A percentile compares a stretch with the other conserved stretches of the same genome.
phyloP scores from a whole-genome alignment of 2,888 invertebrate genomes.

The Nemotelus nigrinus region DNA sequence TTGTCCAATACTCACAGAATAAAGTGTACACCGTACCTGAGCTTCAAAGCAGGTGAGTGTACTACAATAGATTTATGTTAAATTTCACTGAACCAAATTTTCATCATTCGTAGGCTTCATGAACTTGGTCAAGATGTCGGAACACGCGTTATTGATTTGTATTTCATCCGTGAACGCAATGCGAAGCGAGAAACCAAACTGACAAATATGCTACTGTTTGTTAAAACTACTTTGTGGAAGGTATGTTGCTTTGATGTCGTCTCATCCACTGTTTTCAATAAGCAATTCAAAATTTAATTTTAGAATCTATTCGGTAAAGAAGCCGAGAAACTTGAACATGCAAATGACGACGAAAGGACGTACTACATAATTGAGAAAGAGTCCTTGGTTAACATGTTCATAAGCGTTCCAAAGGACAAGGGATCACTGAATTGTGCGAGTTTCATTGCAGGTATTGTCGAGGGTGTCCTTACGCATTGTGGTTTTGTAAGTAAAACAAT shows the following conservation, averaged over 20 bases:
- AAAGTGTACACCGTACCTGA: constrained; percentile 95
- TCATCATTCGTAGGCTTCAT: constrained; percentile 74
- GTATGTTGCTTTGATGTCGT: constrained; percentile 63
- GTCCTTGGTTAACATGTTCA: constrained; percentile 94
- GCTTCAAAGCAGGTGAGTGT: constrained; percentile 87
- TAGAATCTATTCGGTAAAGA: constrained; percentile 95
- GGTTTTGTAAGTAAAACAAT: constrained; percentile 87
- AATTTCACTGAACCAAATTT: too few species aligned
- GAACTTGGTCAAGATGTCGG: constrained; percentile 97
- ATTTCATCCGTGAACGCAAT: constrained; percentile 92
- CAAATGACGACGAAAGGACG: constrained; percentile 97
- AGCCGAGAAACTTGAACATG: constrained; percentile 97
- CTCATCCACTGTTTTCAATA: too few species aligned
- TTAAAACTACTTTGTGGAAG: constrained; percentile 98
- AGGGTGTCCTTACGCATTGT: constrained; percentile 91
- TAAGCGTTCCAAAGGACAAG: constrained; percentile 98
- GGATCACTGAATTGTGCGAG: constrained; percentile 97
- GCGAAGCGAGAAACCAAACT: constrained; percentile 95
- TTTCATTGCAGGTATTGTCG: constrained; percentile 98
- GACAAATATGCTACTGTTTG: constrained; percentile 92
- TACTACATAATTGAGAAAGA: constrained; percentile 99
- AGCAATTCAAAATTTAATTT: background rate
- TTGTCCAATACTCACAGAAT: constrained; percentile 98
- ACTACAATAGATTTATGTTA: constrained; percentile 16
- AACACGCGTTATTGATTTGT: constrained; percentile 88